Evolutionary conservation across 1,140 invertebrate species (phyloP).

Genomic region (Geopemphigus sp.): DNA sequence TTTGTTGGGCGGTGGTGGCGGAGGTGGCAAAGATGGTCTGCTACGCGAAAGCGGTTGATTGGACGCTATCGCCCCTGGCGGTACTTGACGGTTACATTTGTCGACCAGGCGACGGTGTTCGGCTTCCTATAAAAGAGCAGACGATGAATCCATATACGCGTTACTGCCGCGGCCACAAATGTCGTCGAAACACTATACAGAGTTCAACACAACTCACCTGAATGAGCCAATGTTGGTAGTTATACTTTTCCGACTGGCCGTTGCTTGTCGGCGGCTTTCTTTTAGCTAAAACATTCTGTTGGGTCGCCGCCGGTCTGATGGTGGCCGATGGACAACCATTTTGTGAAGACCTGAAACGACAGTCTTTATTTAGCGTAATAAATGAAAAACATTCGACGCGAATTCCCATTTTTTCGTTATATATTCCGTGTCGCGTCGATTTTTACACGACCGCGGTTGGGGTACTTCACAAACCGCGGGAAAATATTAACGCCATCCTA

Average conservation of each 20-base stretch:
- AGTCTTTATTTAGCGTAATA: no score
- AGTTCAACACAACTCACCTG: conserved; percentile 65
- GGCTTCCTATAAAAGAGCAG: conserved; percentile 75
- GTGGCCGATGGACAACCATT: conserved; percentile 2
- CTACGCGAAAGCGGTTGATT: conserved; percentile 23
- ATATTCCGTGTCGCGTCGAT: no score
- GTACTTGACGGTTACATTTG: conserved; percentile 32
- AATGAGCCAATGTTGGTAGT: conserved; percentile 84
- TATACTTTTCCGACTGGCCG: conserved; percentile 59
- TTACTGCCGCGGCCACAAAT: no score
- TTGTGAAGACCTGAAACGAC: conserved; percentile 17
- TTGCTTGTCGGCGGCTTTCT: conserved; percentile 60
- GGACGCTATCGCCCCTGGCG: background rate
- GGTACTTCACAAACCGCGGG: no score
- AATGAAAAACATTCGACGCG: no score
- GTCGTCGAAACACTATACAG: no score
- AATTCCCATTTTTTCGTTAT: no score
- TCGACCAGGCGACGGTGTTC: conserved; percentile 74
- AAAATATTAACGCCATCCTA: no score
- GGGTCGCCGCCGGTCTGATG: conserved; percentile 17
- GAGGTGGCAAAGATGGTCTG: conserved; percentile 24
- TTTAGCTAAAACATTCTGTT: conserved; percentile 62
- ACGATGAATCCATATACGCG: no score
- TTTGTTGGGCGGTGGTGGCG: conserved; percentile 53
- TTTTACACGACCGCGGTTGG: no score